phyloP scores from a whole-genome alignment of 1,140 invertebrate genomes.

The Cotesia typhae region DNA sequence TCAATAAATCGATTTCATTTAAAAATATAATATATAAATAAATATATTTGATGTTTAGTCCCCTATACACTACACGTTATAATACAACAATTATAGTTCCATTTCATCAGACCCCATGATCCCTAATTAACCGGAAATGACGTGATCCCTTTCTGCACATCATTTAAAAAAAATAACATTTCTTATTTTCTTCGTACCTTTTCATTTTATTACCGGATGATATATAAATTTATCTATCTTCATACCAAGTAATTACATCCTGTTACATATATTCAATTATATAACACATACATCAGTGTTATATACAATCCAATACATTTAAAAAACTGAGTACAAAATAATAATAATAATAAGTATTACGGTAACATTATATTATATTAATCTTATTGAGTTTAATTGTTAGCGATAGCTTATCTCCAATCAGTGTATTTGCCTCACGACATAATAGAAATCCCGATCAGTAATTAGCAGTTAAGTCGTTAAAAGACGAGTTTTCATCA shows the following conservation, averaged over 20 bases:
- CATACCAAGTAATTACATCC: neutral
- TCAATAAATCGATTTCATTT: neutral
- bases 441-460: neutral
- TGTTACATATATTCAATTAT: too few species aligned
- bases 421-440: constrained; percentile 4
- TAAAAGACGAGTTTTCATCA: neutral
- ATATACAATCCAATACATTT: neutral
- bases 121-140: constrained; percentile 58
- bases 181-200: constrained; percentile 1
- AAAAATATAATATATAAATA: neutral
- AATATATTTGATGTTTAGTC: neutral
- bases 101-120: constrained; percentile 42
- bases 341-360: neutral
- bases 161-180: constrained; percentile 1
- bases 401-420: constrained; percentile 22
- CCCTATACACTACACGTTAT: neutral
- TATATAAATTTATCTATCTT: neutral
- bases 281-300: neutral
- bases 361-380: neutral
- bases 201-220: constrained; percentile 3
- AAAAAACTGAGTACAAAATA: neutral
- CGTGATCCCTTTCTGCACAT: constrained; percentile 38
- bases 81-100: constrained; percentile 11
- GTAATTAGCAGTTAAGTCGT: constrained; percentile 18
- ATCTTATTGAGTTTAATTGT: neutral